Evolutionary conservation across 2,797 vertebrate species (phyloP).

Genomic region (Numenius phaeopus): DNA sequence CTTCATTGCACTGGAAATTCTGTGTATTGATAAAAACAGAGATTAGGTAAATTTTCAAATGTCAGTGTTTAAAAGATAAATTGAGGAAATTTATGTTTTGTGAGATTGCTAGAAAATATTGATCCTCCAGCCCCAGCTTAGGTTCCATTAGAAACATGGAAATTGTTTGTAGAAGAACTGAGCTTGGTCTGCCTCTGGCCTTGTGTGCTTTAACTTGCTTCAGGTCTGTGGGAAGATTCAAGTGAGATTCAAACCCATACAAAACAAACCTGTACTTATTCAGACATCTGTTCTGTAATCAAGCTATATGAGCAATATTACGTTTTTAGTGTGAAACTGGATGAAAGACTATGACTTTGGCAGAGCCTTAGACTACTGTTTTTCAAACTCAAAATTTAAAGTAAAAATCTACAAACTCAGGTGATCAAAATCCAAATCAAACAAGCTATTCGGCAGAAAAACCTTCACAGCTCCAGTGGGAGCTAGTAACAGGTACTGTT

Average conservation of each 20-base stretch:
- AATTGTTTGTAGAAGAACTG: neutral
- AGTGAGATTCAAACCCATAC: neutral
- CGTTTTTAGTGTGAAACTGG: neutral
- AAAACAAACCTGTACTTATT: neutral
- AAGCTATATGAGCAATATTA: neutral
- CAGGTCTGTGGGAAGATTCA: neutral
- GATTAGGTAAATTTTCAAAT: neutral
- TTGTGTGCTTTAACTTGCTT: neutral
- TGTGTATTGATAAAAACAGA: constrained; percentile 58
- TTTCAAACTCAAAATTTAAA: neutral
- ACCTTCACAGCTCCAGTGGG: neutral
- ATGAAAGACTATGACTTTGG: neutral
- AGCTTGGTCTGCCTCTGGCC: neutral
- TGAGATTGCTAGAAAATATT: neutral
- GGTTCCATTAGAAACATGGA: neutral
- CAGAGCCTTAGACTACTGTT: neutral
- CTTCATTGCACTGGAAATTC: constrained; percentile 93
- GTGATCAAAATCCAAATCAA: neutral
- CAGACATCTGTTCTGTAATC: neutral
- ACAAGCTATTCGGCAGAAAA: neutral
- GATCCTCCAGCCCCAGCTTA: neutral
- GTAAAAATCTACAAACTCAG: neutral
- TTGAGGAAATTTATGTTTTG: neutral
- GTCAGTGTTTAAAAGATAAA: neutral
- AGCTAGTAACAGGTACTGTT: neutral